phyloP scores from a whole-genome alignment of 2,797 vertebrate species.

The Intellagama lesueurii region DNA sequence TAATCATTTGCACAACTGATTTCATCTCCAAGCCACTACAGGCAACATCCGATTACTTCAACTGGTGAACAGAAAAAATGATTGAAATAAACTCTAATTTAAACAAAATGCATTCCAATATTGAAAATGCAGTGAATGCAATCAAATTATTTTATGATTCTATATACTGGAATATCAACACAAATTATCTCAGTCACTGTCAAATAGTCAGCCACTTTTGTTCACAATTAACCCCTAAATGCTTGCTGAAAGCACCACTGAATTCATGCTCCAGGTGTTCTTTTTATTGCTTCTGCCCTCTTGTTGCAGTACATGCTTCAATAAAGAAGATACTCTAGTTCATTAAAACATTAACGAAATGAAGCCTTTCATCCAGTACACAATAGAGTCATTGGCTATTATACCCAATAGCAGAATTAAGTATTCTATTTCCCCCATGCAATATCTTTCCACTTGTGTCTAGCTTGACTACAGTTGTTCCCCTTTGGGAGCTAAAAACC shows the following conservation, averaged over 20 bases:
- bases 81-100: neutral
- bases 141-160: neutral
- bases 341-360: constrained; percentile 62
- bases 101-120: neutral
- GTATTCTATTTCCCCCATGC: constrained; percentile 9
- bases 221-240: constrained; percentile 63
- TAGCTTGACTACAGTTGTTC: constrained; percentile 23
- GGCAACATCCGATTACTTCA: neutral
- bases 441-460: constrained; percentile 44
- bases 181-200: neutral
- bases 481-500: constrained; percentile 20
- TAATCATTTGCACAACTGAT: neutral
- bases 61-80: neutral
- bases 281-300: neutral
- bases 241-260: constrained; percentile 60
- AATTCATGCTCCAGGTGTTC: constrained; percentile 50
- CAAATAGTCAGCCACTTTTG: constrained; percentile 26
- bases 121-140: neutral
- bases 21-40: neutral
- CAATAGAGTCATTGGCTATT: constrained; percentile 29
- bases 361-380: neutral
- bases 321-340: constrained; percentile 47
- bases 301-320: constrained; percentile 41
- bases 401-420: constrained; percentile 28
- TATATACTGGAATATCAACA: neutral